phyloP scores from a whole-genome alignment of 2,113 vertebrate species.

The Saimiri boliviensis region DNA sequence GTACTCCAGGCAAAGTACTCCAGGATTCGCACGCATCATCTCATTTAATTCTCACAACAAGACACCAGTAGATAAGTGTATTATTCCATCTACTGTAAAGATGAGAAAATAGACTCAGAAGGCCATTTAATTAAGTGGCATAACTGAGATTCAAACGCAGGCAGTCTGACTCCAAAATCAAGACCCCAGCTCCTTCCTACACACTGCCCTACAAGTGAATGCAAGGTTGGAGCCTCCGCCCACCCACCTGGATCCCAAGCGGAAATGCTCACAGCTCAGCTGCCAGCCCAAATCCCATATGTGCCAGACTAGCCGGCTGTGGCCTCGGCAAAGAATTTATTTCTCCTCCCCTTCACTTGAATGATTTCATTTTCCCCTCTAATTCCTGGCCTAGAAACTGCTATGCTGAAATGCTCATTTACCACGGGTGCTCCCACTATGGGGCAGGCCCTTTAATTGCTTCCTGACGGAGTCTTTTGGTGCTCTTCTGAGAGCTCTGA shows the following conservation, averaged over 20 bases:
- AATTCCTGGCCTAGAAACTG: neutral
- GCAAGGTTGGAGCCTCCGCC: no score
- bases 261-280: neutral
- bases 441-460: slow-evolving; percentile 14
- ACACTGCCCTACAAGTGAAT: neutral
- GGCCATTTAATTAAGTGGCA: neutral
- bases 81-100: neutral
- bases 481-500: slow-evolving; percentile 12
- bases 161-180: neutral
- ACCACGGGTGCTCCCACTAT: neutral
- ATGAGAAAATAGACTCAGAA: neutral
- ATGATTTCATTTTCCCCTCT: neutral
- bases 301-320: neutral
- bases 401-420: neutral
- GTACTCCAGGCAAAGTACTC: neutral
- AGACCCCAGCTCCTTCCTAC: neutral
- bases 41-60: neutral
- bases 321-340: neutral
- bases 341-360: neutral
- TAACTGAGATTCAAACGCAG: neutral
- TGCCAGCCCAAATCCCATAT: neutral
- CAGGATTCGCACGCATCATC: neutral
- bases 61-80: neutral
- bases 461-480: slow-evolving; percentile 15
- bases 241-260: neutral